Evolutionary conservation across 2,888 invertebrate genomes (phyloP).

Genomic region (Zhengitettix transpicula): DNA sequence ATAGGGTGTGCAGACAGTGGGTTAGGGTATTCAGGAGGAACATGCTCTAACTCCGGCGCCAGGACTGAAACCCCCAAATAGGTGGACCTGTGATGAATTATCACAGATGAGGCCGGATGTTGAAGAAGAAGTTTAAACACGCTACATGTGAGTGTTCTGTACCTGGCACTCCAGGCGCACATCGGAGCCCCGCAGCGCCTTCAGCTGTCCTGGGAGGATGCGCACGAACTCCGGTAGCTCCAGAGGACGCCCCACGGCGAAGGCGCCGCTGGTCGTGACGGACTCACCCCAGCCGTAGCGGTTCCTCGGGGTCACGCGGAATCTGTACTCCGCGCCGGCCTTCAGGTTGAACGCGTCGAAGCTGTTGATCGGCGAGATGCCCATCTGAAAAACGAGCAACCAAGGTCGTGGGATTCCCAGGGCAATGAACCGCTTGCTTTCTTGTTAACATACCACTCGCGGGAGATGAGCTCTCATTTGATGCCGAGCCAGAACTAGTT

Average conservation of each 20-base stretch:
- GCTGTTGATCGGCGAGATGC: conserved; percentile 59
- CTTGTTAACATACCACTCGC: no score
- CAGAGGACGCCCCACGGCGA: conserved; percentile 46
- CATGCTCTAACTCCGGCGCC: no score
- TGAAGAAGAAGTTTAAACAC: no score
- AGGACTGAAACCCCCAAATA: no score
- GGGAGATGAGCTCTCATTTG: no score
- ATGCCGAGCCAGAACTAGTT: no score
- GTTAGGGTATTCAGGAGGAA: no score
- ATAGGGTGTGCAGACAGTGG: no score
- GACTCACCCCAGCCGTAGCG: conserved; percentile 81
- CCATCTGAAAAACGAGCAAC: conserved; percentile 29
- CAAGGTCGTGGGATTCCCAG: no score
- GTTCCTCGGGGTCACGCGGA: conserved; percentile 75
- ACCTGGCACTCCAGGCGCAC: conserved; percentile 57
- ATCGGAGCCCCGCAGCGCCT: conserved; percentile 50
- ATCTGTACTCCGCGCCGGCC: conserved; percentile 65
- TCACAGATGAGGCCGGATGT: no score
- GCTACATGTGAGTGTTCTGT: not conserved
- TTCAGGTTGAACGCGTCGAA: conserved; percentile 73
- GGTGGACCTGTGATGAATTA: no score
- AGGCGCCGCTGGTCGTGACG: conserved; percentile 44
- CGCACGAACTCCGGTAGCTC: conserved; percentile 61
- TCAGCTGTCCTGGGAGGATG: conserved; percentile 59
- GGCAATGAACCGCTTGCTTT: no score